Conservation (phyloP, 2,888 invertebrate genomes). For the Zygaena filipendulae region DNA sequence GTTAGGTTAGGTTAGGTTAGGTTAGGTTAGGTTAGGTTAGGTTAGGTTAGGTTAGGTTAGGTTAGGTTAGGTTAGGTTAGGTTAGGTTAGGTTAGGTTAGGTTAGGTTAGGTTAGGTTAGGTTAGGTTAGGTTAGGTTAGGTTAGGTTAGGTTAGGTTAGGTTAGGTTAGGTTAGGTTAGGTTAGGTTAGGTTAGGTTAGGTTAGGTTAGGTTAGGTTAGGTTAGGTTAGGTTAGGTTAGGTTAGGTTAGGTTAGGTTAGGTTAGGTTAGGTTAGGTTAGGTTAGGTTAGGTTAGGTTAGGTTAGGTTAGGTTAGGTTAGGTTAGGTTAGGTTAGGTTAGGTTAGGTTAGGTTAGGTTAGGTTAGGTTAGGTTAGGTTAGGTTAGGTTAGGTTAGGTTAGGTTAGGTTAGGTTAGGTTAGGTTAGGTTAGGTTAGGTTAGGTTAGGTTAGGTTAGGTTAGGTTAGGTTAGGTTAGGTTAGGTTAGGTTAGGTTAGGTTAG, state of each 20-base stretch:
- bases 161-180: constrained; percentile 11
- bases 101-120: constrained; percentile 8
- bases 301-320: constrained; percentile 13
- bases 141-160: constrained; percentile 13
- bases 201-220: constrained; percentile 11
- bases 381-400: constrained; percentile 14
- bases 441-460: constrained; percentile 11
- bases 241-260: constrained; percentile 7
- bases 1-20: constrained; percentile 7
- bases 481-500: constrained; percentile 12
- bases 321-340: constrained; percentile 17
- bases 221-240: constrained; percentile 11
- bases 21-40: constrained; percentile 9
- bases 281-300: constrained; percentile 7
- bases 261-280: constrained; percentile 4
- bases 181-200: constrained; percentile 12
- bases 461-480: constrained; percentile 16
- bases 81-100: constrained; percentile 6
- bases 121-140: constrained; percentile 9
- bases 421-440: constrained; percentile 13
- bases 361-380: constrained; percentile 15
- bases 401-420: constrained; percentile 14
- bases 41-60: constrained; percentile 7
- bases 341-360: constrained; percentile 18
- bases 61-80: constrained; percentile 9